Evolutionary conservation across 1,140 invertebrate genomes (phyloP).

Genomic region (Hyles vespertilio): DNA sequence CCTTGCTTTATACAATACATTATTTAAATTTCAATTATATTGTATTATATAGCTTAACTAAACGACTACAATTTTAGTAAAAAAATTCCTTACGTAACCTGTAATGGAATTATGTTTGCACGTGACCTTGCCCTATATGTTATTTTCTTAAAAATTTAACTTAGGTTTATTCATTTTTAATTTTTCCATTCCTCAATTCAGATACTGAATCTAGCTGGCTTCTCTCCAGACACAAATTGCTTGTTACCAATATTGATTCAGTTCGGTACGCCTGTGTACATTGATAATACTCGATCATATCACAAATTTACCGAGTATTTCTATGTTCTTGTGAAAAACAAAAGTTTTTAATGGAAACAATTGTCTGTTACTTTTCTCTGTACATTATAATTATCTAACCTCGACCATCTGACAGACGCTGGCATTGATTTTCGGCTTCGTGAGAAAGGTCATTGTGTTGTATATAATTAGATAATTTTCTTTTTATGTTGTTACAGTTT

Average conservation of each 20-base stretch:
- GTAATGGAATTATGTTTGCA: constrained; percentile 67
- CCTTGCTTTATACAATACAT: neutral
- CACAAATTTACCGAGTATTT: no score
- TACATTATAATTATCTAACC: constrained; percentile 22
- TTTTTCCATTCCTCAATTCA: no score
- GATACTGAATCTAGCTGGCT: no score
- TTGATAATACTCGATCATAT: no score
- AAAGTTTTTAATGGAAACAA: no score
- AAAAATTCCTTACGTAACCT: constrained; percentile 63
- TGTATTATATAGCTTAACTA: neutral
- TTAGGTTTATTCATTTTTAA: no score
- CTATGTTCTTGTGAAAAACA: no score
- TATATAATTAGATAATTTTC: neutral
- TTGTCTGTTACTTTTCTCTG: no score
- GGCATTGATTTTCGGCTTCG: constrained; percentile 31
- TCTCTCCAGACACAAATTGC: no score
- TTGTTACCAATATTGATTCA: no score
- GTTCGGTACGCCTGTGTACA: no score
- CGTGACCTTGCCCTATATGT: constrained; percentile 66
- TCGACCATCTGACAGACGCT: constrained; percentile 14
- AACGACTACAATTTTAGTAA: neutral
- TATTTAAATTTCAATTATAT: neutral
- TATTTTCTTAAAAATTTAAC: constrained; percentile 12
- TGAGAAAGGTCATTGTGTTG: constrained; percentile 8
- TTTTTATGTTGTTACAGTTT: no score